Evolutionary conservation across 2,888 invertebrate genomes (phyloP), one percentile per base, ranked within the genome.

Genomic region (Heteropelma amictum): DNA sequence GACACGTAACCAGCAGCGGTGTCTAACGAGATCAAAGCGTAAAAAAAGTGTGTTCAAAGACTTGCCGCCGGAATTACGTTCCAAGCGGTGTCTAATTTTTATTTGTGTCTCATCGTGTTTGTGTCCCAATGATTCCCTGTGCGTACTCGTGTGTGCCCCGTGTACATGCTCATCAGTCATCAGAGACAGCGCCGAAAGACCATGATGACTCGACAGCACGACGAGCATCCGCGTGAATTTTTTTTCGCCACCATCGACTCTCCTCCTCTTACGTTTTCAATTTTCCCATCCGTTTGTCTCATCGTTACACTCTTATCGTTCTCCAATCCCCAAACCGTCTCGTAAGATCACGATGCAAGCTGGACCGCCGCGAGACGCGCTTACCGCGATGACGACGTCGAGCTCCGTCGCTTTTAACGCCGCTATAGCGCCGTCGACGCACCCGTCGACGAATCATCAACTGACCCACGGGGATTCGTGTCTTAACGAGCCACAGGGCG

Each of bases 371-470:
- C 51, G 63, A 68, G 58, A 58, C 67, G 49, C 7, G 42, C 40
- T 26, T 68, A 68, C 10, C 67, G 67, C 56, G 61, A 63, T 19
- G 56, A 67, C 2, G 56, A 56, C 56, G 45, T 21, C 19, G 28
- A 38, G 49, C 23, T 35, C 35, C 45, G 58, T 60, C 45, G 63
- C 58, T 56, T 26, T 42, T 56, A 63, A 49, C 21, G 45, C 58
- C 67, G 65, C 75, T 61, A 58, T 51, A 45, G 63, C 58, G 68
- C 51, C 54, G 63, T 33, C 53, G 68, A 76, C 75, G 75, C 64
- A 51, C 58, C 49, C 67, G 68, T 47, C 68, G 49, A 68, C 68
- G 58, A 58, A 51, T 26, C 45, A 70, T 14, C 64, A 38, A 40
- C 65, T 58, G 35, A 42, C 42, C 12, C 38, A 4, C 38, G 17